Percentiles rank a stretch among this genome's conserved stretches.
phyloP scores from a whole-genome alignment of 1,140 invertebrate species.

The Phymastichus coffea region DNA sequence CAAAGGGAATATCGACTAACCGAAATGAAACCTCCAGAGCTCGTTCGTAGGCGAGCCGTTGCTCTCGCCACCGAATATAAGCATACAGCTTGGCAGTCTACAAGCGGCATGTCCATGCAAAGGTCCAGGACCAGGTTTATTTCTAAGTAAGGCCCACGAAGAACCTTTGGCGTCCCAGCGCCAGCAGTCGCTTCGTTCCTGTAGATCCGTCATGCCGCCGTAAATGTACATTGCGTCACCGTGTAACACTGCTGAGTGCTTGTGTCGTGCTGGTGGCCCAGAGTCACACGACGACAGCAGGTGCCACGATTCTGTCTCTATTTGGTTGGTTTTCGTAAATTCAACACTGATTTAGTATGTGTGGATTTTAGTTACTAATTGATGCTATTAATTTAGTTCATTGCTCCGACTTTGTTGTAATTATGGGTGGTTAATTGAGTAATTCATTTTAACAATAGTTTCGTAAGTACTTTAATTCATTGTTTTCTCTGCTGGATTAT shows the following conservation, averaged over 20 bases:
- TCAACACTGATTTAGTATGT: too few species aligned
- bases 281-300: constrained; percentile 59
- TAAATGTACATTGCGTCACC: constrained; percentile 82
- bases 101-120: constrained; percentile 82
- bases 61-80: constrained; percentile 81
- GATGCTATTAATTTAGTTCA: too few species aligned
- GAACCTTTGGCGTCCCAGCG: constrained; percentile 71
- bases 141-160: constrained; percentile 66
- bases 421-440: too few species aligned
- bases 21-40: constrained; percentile 85
- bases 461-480: too few species aligned
- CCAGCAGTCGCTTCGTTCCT: constrained; percentile 82
- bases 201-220: constrained; percentile 85
- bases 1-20: too few species aligned
- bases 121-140: constrained; percentile 70
- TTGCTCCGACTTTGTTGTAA: too few species aligned
- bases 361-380: too few species aligned
- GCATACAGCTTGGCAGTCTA: constrained; percentile 75
- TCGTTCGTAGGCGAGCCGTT: constrained; percentile 74
- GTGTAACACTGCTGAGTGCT: constrained; percentile 81
- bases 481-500: too few species aligned
- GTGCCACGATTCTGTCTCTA: constrained; percentile 79
- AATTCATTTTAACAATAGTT: too few species aligned
- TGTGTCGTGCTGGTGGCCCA: constrained; percentile 73
- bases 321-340: background rate